Conservation (phyloP, 2,113 vertebrate genomes). For the Malurus alboscapulatus region DNA sequence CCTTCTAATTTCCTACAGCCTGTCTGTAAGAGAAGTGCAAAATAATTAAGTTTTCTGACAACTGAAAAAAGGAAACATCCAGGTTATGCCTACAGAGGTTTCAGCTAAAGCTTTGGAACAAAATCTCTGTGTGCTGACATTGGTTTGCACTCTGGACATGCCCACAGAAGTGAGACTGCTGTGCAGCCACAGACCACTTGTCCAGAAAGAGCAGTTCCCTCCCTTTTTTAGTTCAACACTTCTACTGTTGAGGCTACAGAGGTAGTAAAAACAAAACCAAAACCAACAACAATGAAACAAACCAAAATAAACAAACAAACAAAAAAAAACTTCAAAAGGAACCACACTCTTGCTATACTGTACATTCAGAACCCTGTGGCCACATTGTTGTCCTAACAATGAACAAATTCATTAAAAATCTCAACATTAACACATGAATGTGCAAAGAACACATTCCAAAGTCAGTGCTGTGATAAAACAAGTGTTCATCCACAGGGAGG, state of each 20-base stretch:
- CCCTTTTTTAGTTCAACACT: constrained; percentile 32
- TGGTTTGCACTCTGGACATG: not conserved
- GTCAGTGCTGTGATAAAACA: constrained; percentile 74
- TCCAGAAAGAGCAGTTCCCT: constrained; percentile 29
- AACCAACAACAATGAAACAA: not conserved
- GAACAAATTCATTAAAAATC: constrained; percentile 72
- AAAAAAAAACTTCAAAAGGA: not conserved
- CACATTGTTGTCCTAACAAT: constrained; percentile 71
- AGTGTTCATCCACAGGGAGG: constrained; percentile 61
- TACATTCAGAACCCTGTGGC: constrained; percentile 78
- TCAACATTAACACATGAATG: constrained; percentile 60
- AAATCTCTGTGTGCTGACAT: not conserved
- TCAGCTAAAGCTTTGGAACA: constrained; percentile 33
- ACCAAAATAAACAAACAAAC: not conserved
- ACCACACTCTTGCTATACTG: constrained; percentile 62
- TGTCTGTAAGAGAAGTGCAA: constrained; percentile 54
- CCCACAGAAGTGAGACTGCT: not conserved
- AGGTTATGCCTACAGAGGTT: constrained; percentile 9
- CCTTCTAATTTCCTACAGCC: constrained; percentile 27
- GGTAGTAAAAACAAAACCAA: constrained; percentile 71
- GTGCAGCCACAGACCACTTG: not conserved
- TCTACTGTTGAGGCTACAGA: constrained; percentile 67
- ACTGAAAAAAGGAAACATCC: constrained; percentile 6
- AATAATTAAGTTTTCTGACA: constrained; percentile 28
- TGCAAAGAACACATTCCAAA: constrained; percentile 65